phyloP scores from a whole-genome alignment of 2,888 invertebrate species.

The Malthinus seriepunctatus region DNA sequence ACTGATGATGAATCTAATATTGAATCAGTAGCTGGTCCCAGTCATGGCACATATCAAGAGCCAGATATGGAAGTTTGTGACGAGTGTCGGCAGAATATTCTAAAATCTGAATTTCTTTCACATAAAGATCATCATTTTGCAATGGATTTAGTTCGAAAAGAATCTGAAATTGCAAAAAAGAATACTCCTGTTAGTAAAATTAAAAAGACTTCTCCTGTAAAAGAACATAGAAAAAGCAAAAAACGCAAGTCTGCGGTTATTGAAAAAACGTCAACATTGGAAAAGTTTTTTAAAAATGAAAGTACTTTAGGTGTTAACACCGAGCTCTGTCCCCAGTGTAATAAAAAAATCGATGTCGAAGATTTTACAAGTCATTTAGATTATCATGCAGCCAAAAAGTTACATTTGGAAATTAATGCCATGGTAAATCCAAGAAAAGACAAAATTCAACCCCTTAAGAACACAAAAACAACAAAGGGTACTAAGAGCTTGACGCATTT shows the following conservation, averaged over 20 bases:
- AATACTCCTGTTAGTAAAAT: neutral
- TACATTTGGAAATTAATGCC: constrained; percentile 69
- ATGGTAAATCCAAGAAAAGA: neutral
- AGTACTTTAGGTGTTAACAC: constrained; percentile 30
- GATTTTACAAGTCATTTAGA: constrained; percentile 73
- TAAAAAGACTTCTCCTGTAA: constrained; percentile 8
- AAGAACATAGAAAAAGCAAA: constrained; percentile 11
- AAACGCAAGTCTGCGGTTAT: constrained; percentile 21
- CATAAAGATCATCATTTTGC: constrained; percentile 88
- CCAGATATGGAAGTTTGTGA: constrained; percentile 61
- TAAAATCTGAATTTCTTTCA: constrained; percentile 65
- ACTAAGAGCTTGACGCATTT: no score
- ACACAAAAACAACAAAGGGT: no score
- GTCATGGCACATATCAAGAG: constrained; percentile 28
- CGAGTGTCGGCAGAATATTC: constrained; percentile 69
- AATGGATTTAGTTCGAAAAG: constrained; percentile 46
- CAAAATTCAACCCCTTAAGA: no score
- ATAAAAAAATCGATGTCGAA: constrained; percentile 59
- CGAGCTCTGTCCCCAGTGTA: constrained; percentile 67
- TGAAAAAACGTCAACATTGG: constrained; percentile 21
- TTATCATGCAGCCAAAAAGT: constrained; percentile 80
- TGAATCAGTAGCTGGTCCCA: constrained; percentile 11
- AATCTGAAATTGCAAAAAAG: constrained; percentile 40
- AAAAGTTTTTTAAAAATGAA: constrained; percentile 40
- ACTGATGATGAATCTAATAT: constrained; percentile 14